Evolutionary conservation across 1,140 invertebrate genomes (phyloP).

Genomic region (Calephelis virginiensis): DNA sequence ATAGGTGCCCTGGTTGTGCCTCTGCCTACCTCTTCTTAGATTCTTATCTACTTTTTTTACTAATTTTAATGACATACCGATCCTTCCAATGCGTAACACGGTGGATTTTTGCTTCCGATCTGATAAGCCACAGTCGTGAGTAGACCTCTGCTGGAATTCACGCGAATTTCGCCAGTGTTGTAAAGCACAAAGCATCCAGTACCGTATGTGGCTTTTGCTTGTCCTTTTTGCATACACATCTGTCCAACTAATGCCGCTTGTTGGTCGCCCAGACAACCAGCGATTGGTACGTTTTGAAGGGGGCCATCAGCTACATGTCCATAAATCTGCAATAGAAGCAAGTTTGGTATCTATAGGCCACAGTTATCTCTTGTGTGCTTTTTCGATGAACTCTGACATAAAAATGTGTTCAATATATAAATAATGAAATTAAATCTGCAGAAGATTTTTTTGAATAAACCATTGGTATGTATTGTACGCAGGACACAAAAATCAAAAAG

Average conservation of each 20-base stretch:
- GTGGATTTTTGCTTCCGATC: slow-evolving; percentile 87
- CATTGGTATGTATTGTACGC: too few species aligned
- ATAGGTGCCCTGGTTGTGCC: too few species aligned
- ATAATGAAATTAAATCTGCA: too few species aligned
- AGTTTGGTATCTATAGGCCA: too few species aligned
- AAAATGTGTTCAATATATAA: too few species aligned
- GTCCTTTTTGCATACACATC: slow-evolving; percentile 91
- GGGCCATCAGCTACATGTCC: slow-evolving; percentile 83
- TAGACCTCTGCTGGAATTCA: slow-evolving; percentile 92
- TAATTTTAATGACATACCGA: slow-evolving; percentile 79
- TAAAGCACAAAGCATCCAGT: slow-evolving; percentile 98
- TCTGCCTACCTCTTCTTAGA: too few species aligned
- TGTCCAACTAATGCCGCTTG: slow-evolving; percentile 97
- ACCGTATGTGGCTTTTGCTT: slow-evolving; percentile 97
- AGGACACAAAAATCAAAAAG: too few species aligned
- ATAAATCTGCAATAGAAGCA: slow-evolving; percentile 83
- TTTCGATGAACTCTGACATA: too few species aligned
- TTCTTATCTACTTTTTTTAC: too few species aligned
- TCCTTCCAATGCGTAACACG: slow-evolving; percentile 94
- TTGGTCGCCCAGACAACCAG: slow-evolving; percentile 95
- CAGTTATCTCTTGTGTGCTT: too few species aligned
- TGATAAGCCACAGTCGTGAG: slow-evolving; percentile 98
- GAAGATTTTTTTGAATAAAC: too few species aligned
- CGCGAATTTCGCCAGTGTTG: slow-evolving; percentile 92
- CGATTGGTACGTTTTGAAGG: slow-evolving; percentile 86